Evolutionary conservation across 2,113 vertebrate species (phyloP).

Genomic region (Romanogobio albipinnatus): DNA sequence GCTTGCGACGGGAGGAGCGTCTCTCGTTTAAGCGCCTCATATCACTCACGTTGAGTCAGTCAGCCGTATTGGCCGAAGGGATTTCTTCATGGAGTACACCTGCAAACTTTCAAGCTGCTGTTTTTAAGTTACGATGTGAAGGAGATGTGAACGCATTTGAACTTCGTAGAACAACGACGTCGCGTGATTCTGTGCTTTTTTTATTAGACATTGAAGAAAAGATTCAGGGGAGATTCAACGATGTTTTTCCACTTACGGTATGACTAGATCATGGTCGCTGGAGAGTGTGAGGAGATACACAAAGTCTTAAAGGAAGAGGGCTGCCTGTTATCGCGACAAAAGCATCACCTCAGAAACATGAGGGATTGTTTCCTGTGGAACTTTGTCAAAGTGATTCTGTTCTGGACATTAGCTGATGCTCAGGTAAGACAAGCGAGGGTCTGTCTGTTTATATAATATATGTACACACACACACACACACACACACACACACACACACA

Average conservation of each 20-base stretch:
- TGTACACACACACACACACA: too few species aligned
- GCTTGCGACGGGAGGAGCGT: background rate
- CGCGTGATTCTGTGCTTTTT: background rate
- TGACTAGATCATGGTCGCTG: slow-evolving; percentile 10
- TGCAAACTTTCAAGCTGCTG: slow-evolving; percentile 1
- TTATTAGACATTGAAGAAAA: background rate
- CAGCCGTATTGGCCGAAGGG: background rate
- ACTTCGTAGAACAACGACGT: background rate
- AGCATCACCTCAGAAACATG: slow-evolving; percentile 42
- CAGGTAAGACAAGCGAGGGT: slow-evolving; percentile 66
- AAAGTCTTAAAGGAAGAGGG: background rate
- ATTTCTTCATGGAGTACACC: background rate
- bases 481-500: too few species aligned
- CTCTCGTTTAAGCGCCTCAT: background rate
- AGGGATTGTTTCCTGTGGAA: slow-evolving; percentile 44
- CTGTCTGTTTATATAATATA: too few species aligned
- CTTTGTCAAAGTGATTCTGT: slow-evolving; percentile 52
- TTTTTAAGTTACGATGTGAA: background rate
- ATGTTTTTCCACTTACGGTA: slow-evolving; percentile 10
- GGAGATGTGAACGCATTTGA: background rate
- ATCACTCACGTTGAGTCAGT: background rate
- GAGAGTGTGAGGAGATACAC: background rate
- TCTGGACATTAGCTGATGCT: slow-evolving; percentile 56
- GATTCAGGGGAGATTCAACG: background rate
- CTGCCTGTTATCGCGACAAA: background rate